Evolutionary conservation across 2,797 vertebrate genomes (phyloP).

Genomic region (Coendou prehensilis): DNA sequence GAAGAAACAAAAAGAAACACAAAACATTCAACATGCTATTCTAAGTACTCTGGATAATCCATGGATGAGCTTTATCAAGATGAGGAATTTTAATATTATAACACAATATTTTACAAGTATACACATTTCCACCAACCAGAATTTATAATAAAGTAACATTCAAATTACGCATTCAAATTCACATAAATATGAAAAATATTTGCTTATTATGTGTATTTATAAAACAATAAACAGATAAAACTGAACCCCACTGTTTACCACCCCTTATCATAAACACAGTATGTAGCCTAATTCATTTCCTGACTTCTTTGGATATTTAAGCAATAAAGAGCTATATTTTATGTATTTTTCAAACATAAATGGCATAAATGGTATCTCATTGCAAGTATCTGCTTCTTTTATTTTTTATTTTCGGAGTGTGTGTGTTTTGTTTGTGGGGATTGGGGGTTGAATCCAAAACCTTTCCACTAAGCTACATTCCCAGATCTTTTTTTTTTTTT

Average conservation of each 20-base stretch:
- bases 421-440: neutral
- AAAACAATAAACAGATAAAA: neutral
- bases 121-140: neutral
- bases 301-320: slow-evolving; percentile 8
- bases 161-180: neutral
- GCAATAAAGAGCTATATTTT: neutral
- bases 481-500: neutral
- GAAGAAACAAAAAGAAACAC: neutral
- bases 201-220: neutral
- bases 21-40: neutral
- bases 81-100: neutral
- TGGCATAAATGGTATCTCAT: neutral
- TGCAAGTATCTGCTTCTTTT: slow-evolving; percentile 21
- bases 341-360: neutral
- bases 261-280: neutral
- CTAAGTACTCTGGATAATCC: slow-evolving; percentile 7
- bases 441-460: neutral
- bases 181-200: neutral
- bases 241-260: neutral
- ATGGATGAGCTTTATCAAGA: neutral
- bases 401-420: neutral
- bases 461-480: neutral
- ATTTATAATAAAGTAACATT: neutral
- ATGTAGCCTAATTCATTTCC: neutral
- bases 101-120: slow-evolving; percentile 17